Base-by-base conservation (phyloP, 2,113 vertebrate genomes). In the Lates calcarifer region DNA sequence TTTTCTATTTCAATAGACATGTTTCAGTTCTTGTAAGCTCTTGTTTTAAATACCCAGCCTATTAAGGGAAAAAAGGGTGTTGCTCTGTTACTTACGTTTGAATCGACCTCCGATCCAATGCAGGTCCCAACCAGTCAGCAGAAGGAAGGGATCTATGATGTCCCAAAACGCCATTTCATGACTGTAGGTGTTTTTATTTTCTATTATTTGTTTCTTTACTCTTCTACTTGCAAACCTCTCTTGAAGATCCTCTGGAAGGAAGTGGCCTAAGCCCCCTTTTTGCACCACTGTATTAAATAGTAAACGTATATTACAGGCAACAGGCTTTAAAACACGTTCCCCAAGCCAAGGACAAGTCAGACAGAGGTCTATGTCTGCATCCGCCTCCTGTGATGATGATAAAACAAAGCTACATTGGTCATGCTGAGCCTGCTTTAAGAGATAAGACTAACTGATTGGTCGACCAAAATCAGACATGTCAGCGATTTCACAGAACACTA, bases 81-180 rank as follows among this genome's bases (percentile, higher is more conserved):
- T 93, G 69, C 86, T 91, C 57, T 93, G 82, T 87, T 89, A 77
- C 74, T 87, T 89, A 87, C 74, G 2, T 90, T 83, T 91, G 65
- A 92, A 87, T 84, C 68, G 83, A 92, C 92, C 81, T 94, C 89
- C 89, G 74, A 93, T 87, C 89, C 90, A 90, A 94, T 77, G 65
- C 92, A 99, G 98, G 98, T 99, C 94, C 98, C 98, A 90, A 97
- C 97, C 94, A 98, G 97, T 96, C 98, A 99, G 94, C 98, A 99
- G 96, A 99, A 98, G 92, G 98, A 99, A 96, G 98, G 97, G 93
- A 97, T 99, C 96, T 99, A 99, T 97, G 98, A 99, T 90, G 98
- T 99, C 95, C 98, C 98, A 95, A 99, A 99, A 96, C 97, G 96
- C 91, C 98, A 99, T 96, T 97, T 97, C 95, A 95, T 98, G 96